These are phyloP conservation scores for Austrofundulus limnaeus DNA, from an alignment of 2,113 vertebrate genomes.

Conservation along the genomic window DNA sequence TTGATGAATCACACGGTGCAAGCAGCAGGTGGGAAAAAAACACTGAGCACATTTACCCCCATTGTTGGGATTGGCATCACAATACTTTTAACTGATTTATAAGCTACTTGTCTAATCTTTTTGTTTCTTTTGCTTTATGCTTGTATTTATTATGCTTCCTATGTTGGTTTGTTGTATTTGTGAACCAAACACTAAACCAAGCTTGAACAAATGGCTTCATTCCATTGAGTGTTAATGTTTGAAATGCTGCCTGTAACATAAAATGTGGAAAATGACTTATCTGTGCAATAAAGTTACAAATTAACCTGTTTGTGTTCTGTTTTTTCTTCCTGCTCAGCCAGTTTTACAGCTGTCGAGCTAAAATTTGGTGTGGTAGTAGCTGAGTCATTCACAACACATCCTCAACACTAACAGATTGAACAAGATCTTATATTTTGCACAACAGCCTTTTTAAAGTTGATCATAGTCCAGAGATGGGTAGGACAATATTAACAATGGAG, in stretches of 20 bases:
- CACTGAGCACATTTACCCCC: not conserved
- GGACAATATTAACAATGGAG: too few species aligned
- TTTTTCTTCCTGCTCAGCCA: not conserved
- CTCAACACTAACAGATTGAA: too few species aligned
- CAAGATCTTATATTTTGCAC: too few species aligned
- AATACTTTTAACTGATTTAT: constrained; percentile 27
- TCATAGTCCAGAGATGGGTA: too few species aligned
- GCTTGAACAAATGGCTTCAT: constrained; percentile 54
- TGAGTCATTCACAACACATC: too few species aligned
- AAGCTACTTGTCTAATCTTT: constrained; percentile 21
- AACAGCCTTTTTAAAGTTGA: too few species aligned
- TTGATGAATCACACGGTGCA: too few species aligned
- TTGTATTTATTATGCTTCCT: constrained; percentile 61
- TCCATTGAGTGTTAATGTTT: constrained; percentile 60
- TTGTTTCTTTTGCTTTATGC: constrained; percentile 20
- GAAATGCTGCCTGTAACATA: constrained; percentile 34
- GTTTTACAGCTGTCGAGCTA: too few species aligned
- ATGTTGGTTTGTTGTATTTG: constrained; percentile 20
- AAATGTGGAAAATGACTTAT: constrained; percentile 54
- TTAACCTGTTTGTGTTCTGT: not conserved
- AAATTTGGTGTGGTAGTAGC: too few species aligned
- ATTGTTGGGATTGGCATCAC: not conserved
- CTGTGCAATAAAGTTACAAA: constrained; percentile 69
- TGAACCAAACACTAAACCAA: constrained; percentile 52
- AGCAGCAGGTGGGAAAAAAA: not conserved